Conservation (phyloP, 1,140 invertebrate species). For the Papilio xuthus region DNA sequence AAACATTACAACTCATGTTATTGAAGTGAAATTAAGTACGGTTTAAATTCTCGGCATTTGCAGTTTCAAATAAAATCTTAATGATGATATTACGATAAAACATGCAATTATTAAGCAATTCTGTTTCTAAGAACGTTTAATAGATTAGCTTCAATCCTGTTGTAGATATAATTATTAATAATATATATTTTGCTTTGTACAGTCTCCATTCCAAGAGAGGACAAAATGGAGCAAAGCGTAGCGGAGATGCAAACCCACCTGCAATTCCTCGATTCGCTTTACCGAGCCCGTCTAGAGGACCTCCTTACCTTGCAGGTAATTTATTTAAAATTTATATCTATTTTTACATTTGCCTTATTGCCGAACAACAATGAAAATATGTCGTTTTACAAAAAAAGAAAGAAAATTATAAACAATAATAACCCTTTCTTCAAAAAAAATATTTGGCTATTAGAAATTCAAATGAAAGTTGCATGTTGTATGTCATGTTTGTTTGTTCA, state of each 20-base stretch:
- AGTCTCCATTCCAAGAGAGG: constrained; percentile 83
- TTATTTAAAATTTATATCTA: not conserved
- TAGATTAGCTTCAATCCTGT: not conserved
- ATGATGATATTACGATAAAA: not conserved
- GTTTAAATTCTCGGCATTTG: not conserved
- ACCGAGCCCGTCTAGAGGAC: constrained; percentile 86
- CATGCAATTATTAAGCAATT: not conserved
- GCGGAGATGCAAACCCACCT: constrained; percentile 87
- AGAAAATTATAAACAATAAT: too few relatives aligned
- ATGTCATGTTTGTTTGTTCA: not conserved
- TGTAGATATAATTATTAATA: not conserved
- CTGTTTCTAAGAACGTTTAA: not conserved
- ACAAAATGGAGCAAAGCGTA: constrained; percentile 85
- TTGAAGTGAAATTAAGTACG: not conserved
- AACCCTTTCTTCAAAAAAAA: too few relatives aligned
- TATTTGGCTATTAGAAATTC: too few relatives aligned
- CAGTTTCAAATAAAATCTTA: not conserved
- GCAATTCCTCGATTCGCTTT: constrained; percentile 87
- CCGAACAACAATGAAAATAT: not conserved
- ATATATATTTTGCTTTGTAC: constrained; percentile 39
- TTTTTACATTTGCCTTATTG: not conserved
- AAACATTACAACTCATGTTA: not conserved
- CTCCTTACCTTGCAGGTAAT: constrained; percentile 83
- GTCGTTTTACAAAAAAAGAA: too few relatives aligned
- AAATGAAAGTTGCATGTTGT: not conserved